phyloP scores from a whole-genome alignment of 1,140 invertebrate genomes.

The Trachelipus rathkii region DNA sequence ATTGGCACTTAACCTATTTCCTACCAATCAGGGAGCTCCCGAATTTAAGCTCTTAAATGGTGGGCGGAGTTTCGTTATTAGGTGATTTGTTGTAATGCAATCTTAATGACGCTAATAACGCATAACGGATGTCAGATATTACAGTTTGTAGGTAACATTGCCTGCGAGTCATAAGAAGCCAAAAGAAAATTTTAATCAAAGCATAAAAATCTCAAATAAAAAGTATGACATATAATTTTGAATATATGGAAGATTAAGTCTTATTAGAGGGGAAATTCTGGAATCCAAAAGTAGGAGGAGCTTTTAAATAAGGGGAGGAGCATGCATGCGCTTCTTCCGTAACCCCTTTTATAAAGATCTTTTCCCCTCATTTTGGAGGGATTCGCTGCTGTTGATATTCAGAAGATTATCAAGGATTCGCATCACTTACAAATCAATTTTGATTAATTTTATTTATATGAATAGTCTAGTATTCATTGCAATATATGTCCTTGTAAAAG shows the following conservation, averaged over 20 bases:
- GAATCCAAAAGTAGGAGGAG: not conserved
- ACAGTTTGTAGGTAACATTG: not conserved
- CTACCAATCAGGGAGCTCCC: conserved; percentile 38
- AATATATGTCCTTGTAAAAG: too few relatives aligned
- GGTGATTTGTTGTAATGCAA: conserved; percentile 25
- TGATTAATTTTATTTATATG: conserved; percentile 3
- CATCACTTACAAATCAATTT: conserved; percentile 11
- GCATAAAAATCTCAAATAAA: not conserved
- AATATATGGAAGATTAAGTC: conserved; percentile 14
- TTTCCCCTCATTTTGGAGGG: not conserved
- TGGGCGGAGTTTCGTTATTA: conserved; percentile 28
- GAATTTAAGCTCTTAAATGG: conserved; percentile 40
- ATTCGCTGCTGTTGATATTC: not conserved
- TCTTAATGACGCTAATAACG: not conserved
- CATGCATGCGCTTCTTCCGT: not conserved
- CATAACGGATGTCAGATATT: not conserved
- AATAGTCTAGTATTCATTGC: not conserved
- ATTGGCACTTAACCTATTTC: conserved; percentile 43
- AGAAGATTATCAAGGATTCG: not conserved
- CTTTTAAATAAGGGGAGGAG: not conserved
- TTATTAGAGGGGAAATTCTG: conserved; percentile 6
- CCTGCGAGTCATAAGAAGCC: not conserved
- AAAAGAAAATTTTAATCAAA: not conserved
- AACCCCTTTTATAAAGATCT: not conserved
- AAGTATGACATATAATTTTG: conserved; percentile 23